Conservation (phyloP, 1,140 invertebrate species). For the Thrips palmi region DNA sequence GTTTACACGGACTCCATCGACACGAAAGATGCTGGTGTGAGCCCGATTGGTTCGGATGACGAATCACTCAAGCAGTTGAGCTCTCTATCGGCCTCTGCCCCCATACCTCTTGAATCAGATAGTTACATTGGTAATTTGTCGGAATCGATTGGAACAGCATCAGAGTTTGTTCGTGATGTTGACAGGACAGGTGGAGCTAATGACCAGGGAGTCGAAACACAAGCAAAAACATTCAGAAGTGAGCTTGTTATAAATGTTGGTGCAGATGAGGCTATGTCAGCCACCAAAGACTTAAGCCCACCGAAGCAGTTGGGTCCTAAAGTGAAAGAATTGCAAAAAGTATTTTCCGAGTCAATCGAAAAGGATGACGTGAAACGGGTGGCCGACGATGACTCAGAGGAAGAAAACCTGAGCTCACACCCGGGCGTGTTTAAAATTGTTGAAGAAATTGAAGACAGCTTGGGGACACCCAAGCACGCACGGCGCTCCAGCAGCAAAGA, state of each 20-base stretch:
- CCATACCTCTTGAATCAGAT: too few relatives aligned
- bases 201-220: slow-evolving; percentile 4
- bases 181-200: slow-evolving; percentile 5
- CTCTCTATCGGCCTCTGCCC: too few relatives aligned
- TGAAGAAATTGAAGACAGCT: slow-evolving; percentile 16
- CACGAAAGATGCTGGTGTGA: slow-evolving; percentile 26
- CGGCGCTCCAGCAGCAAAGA: too few relatives aligned
- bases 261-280: slow-evolving; percentile 15
- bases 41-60: slow-evolving; percentile 26
- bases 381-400: too few relatives aligned
- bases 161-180: too few relatives aligned
- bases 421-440: slow-evolving; percentile 17
- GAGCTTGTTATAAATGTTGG: slow-evolving; percentile 6
- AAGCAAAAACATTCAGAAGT: slow-evolving; percentile 4
- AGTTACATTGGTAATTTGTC: too few relatives aligned
- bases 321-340: slow-evolving; percentile 27
- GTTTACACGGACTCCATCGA: slow-evolving; percentile 28
- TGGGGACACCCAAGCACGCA: slow-evolving; percentile 12
- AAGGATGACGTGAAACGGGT: slow-evolving; percentile 16
- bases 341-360: slow-evolving; percentile 22
- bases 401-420: slow-evolving; percentile 9
- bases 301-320: slow-evolving; percentile 25
- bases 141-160: too few relatives aligned
- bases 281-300: too few relatives aligned
- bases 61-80: too few relatives aligned